These are phyloP conservation scores for Archocentrus centrarchus DNA, from an alignment of 2,113 vertebrate species.

Conservation along the genomic window DNA sequence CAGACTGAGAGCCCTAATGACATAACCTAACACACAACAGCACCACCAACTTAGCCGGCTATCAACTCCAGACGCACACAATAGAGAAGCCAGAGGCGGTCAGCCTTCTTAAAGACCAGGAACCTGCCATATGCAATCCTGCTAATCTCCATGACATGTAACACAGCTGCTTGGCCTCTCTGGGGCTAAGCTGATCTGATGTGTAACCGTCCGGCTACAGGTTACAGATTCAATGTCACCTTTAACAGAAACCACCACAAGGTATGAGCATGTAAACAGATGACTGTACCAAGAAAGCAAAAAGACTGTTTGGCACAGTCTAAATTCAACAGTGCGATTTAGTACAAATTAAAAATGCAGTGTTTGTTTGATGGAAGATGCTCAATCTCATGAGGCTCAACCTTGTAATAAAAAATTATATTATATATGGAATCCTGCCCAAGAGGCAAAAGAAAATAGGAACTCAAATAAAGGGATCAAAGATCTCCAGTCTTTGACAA, in stretches of 20 bases:
- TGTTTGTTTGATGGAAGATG: neutral
- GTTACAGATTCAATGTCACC: slow-evolving; percentile 1
- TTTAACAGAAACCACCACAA: neutral
- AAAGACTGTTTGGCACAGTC: no score
- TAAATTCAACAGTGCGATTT: neutral
- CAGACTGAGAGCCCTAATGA: neutral
- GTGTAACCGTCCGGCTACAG: slow-evolving; percentile 4
- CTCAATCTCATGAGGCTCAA: slow-evolving; percentile 26
- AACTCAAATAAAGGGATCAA: slow-evolving; percentile 47
- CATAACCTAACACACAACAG: slow-evolving; percentile 33
- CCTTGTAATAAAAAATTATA: slow-evolving; percentile 24
- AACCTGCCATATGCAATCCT: slow-evolving; percentile 57
- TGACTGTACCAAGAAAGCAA: neutral
- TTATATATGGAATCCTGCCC: neutral
- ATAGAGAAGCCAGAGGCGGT: slow-evolving; percentile 32
- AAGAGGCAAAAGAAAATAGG: slow-evolving; percentile 8
- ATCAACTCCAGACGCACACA: slow-evolving; percentile 29
- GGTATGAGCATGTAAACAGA: slow-evolving; percentile 4
- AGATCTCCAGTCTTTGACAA: slow-evolving; percentile 43
- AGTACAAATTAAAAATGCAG: neutral
- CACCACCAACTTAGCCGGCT: neutral
- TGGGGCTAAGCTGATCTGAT: slow-evolving; percentile 37
- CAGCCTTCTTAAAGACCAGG: slow-evolving; percentile 42
- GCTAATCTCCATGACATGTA: slow-evolving; percentile 60
- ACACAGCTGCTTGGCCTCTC: slow-evolving; percentile 46